Evolutionary conservation across 2,888 invertebrate genomes (phyloP).

Genomic region (Platycnemis pennipes): DNA sequence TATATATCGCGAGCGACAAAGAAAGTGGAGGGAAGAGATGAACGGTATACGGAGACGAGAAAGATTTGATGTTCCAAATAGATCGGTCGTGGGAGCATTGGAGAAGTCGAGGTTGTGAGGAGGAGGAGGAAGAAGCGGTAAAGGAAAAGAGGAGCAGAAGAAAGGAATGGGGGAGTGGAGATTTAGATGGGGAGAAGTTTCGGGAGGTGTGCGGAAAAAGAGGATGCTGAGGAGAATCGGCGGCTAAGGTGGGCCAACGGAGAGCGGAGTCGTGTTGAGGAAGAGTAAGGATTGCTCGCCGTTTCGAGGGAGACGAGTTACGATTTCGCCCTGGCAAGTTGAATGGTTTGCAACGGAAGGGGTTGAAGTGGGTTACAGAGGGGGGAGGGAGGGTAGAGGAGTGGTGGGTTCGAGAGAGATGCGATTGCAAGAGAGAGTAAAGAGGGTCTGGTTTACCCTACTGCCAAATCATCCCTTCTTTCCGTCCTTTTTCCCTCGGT

Average conservation of each 20-base stretch:
- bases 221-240: neutral
- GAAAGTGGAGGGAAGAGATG: neutral
- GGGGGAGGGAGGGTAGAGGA: neutral
- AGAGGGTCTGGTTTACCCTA: neutral
- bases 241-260: neutral
- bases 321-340: slow-evolving; percentile 14
- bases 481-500: neutral
- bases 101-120: neutral
- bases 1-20: neutral
- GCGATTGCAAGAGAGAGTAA: neutral
- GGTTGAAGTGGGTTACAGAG: neutral
- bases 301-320: slow-evolving; percentile 31
- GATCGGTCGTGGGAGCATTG: neutral
- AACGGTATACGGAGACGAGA: neutral
- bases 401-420: neutral
- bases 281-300: neutral
- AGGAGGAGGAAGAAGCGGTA: neutral
- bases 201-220: neutral
- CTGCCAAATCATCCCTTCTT: neutral
- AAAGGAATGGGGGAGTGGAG: neutral
- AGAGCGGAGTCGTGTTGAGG: neutral
- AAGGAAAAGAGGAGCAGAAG: neutral
- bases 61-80: neutral
- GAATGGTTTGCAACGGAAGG: slow-evolving; percentile 13
- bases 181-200: neutral